These are phyloP conservation scores for Xanthia icteritia DNA, from an alignment of 2,888 invertebrate species.

Conservation along the genomic window DNA sequence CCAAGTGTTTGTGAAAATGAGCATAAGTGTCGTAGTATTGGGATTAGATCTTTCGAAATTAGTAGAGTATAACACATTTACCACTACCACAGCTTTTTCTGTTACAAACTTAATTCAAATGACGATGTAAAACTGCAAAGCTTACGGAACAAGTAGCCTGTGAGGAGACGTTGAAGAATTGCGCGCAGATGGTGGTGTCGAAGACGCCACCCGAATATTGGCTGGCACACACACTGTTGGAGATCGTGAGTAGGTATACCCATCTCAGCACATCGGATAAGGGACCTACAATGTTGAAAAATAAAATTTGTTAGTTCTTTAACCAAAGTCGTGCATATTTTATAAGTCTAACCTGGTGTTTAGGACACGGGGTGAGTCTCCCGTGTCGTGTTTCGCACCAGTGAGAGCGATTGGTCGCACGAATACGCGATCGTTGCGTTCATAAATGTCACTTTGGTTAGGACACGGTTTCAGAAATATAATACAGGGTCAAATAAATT, in stretches of 20 bases:
- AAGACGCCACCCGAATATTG: slow-evolving; percentile 73
- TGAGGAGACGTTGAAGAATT: slow-evolving; percentile 82
- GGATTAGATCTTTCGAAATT: neutral
- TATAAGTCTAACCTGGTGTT: too few relatives aligned
- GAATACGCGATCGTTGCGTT: neutral
- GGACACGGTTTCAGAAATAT: neutral
- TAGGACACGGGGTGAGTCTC: neutral
- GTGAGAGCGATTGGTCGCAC: neutral
- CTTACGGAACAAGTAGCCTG: slow-evolving; percentile 84
- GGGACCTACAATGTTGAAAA: slow-evolving; percentile 65
- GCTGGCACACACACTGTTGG: slow-evolving; percentile 71
- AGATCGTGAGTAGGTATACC: slow-evolving; percentile 80
- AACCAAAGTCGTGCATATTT: neutral
- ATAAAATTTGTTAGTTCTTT: neutral
- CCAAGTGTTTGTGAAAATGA: neutral
- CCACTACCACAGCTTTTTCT: neutral
- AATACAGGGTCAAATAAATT: too few relatives aligned
- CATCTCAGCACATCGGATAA: slow-evolving; percentile 77
- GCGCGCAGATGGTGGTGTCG: slow-evolving; percentile 80
- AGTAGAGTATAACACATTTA: neutral
- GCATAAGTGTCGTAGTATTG: too few relatives aligned
- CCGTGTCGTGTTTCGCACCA: too few relatives aligned
- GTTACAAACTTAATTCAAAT: neutral
- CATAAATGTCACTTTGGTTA: neutral
- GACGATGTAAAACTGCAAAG: neutral